Conservation (phyloP, 2,797 vertebrate species). For the Clarias fuscus region DNA sequence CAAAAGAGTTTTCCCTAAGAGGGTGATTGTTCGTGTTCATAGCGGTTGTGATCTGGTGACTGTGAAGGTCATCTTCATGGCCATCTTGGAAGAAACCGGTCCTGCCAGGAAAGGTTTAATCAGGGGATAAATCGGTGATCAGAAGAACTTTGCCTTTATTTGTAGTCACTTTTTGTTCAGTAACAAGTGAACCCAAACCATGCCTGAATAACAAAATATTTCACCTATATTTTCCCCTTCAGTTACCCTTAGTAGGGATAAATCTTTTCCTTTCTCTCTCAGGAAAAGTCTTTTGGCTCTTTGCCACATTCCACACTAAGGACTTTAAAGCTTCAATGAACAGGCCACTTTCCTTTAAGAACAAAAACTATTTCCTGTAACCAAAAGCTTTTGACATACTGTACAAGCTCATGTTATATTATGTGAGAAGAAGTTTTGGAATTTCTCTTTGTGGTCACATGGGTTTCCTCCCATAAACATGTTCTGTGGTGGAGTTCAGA, state of each 20-base stretch:
- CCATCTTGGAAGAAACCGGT: background rate
- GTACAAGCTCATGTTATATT: background rate
- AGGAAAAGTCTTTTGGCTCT: background rate
- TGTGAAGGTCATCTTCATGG: background rate
- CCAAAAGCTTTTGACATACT: background rate
- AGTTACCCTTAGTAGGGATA: background rate
- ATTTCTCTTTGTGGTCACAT: background rate
- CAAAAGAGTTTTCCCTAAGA: background rate
- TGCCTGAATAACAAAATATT: background rate
- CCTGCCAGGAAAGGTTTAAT: background rate
- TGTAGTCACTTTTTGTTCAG: background rate
- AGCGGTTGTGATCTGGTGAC: background rate
- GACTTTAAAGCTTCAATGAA: background rate
- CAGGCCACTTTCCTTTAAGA: background rate
- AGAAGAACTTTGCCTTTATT: background rate
- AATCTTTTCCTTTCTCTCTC: background rate
- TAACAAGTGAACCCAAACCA: background rate
- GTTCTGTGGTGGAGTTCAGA: too few species aligned
- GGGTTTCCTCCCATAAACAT: background rate
- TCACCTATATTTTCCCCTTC: too few species aligned
- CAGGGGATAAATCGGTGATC: background rate
- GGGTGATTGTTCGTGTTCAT: background rate
- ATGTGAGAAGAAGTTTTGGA: background rate
- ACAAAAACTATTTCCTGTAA: background rate
- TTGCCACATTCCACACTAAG: conserved; percentile 7